phyloP scores from a whole-genome alignment of 1,140 invertebrate species.

The Pomacea maculata region DNA sequence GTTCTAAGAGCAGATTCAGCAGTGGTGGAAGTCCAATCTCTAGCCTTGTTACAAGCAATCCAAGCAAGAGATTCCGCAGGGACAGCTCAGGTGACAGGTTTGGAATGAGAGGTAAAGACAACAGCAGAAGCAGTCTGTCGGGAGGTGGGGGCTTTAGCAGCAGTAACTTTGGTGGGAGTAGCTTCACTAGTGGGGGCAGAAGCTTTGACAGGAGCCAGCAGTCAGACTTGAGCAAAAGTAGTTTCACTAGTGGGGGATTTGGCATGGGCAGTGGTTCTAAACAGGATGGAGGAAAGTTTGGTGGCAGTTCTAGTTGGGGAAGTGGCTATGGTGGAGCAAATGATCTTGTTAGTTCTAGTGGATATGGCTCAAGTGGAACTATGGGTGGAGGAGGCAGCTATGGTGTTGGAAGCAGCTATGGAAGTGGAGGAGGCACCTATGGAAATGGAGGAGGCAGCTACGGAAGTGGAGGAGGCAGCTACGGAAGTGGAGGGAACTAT shows the following conservation, averaged over 20 bases:
- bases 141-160: constrained; percentile 11
- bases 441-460: not conserved
- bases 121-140: no score
- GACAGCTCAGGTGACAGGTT: no score
- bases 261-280: not conserved
- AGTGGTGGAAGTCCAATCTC: no score
- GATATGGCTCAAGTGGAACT: not conserved
- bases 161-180: constrained; percentile 13
- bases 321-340: not conserved
- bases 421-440: not conserved
- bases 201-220: not conserved
- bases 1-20: not conserved
- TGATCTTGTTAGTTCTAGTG: not conserved
- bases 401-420: not conserved
- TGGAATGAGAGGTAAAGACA: no score
- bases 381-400: not conserved
- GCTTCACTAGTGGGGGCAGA: constrained; percentile 1
- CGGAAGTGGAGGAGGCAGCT: not conserved
- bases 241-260: constrained; percentile 13
- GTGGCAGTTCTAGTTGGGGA: constrained; percentile 6
- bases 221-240: constrained; percentile 21
- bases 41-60: no score
- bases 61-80: no score
- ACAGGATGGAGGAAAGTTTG: no score
- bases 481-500: not conserved